A percentile compares a stretch with the other conserved stretches of the same genome.
phyloP scores from a whole-genome alignment of 2,797 vertebrate species.

The Catharus ustulatus region DNA sequence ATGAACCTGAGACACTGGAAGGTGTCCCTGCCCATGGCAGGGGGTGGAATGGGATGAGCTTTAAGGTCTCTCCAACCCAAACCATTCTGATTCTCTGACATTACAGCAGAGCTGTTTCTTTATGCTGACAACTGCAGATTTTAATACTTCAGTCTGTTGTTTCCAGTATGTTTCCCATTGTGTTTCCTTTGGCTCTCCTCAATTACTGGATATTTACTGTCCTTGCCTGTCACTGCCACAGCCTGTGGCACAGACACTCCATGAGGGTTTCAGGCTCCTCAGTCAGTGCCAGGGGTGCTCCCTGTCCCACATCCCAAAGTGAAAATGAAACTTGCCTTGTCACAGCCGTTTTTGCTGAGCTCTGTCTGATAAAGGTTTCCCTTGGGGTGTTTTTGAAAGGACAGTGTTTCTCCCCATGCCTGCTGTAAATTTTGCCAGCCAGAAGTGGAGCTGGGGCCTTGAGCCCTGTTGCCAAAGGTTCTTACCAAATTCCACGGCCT shows the following conservation, averaged over 20 bases:
- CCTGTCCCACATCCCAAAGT: neutral
- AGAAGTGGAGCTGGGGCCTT: neutral
- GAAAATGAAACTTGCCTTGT: neutral
- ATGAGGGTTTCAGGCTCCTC: neutral
- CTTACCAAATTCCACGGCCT: neutral
- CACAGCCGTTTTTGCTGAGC: neutral
- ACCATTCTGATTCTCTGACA: neutral
- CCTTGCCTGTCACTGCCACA: neutral
- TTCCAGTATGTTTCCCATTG: neutral
- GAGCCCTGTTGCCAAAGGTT: neutral
- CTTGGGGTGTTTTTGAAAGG: neutral
- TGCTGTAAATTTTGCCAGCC: neutral
- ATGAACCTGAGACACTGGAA: neutral
- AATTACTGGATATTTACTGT: neutral
- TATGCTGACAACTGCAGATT: neutral
- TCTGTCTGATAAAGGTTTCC: neutral
- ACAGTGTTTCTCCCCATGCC: neutral
- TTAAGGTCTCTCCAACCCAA: neutral
- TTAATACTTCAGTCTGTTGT: neutral
- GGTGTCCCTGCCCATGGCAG: neutral
- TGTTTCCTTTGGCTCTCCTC: neutral
- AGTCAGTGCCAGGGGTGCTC: neutral
- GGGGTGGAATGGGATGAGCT: neutral
- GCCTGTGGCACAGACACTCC: neutral
- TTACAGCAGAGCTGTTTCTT: constrained; percentile 18